Conservation (phyloP, 2,113 vertebrate species). For the Cettia cetti region DNA sequence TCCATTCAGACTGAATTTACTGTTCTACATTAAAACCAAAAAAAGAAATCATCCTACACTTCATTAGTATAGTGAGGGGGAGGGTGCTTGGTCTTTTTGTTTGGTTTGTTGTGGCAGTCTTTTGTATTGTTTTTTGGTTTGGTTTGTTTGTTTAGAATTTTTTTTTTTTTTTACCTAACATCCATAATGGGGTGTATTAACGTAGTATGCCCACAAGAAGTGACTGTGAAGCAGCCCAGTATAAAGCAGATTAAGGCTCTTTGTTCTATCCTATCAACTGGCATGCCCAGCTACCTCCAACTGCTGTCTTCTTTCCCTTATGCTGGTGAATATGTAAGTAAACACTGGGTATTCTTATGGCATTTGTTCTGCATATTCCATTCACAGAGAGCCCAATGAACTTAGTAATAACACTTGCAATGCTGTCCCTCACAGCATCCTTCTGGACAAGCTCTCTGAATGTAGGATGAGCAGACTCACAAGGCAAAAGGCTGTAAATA, state of each 20-base stretch:
- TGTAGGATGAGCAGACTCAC: not conserved
- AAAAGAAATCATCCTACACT: not conserved
- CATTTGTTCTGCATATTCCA: not conserved
- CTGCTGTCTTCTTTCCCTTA: fast-evolving
- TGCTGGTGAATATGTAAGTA: not conserved
- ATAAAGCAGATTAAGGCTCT: not conserved
- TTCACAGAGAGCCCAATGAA: not conserved
- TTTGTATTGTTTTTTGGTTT: not conserved
- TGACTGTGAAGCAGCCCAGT: not conserved
- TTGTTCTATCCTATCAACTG: not conserved
- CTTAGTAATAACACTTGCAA: not conserved
- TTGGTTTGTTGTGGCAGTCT: not conserved
- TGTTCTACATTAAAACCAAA: not conserved
- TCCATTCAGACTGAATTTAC: not conserved
- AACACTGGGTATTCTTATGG: not conserved
- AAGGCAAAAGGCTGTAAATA: not conserved
- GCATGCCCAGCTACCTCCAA: not conserved
- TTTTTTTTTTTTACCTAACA: not conserved
- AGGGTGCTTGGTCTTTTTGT: not conserved
- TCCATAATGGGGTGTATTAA: not conserved
- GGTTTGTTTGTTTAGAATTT: not conserved
- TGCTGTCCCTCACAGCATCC: not conserved
- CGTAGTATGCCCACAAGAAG: not conserved
- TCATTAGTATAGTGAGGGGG: not conserved
- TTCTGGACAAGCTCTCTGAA: not conserved